These are phyloP conservation scores for Allolobophora icterica DNA, from an alignment of 2,888 invertebrate genomes.

Conservation along the genomic window DNA sequence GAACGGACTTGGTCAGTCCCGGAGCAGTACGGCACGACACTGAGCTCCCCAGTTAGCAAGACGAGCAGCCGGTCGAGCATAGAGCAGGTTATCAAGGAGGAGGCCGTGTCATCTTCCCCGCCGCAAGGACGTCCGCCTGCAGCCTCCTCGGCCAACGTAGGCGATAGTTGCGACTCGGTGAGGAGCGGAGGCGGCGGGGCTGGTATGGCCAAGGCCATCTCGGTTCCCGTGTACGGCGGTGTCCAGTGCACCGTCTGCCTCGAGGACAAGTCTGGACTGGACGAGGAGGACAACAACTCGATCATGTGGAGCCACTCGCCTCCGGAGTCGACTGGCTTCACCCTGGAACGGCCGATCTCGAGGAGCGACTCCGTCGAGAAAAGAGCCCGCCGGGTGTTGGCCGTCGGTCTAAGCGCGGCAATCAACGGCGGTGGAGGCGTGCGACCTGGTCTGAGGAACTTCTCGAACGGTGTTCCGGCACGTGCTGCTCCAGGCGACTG, in stretches of 20 bases:
- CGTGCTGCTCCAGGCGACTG: conserved; percentile 1
- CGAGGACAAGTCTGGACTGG: conserved; percentile 19
- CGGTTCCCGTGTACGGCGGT: background rate
- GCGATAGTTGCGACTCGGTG: background rate
- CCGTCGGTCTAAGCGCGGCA: background rate
- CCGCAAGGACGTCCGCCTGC: background rate
- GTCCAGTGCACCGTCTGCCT: conserved; percentile 25
- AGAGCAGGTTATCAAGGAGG: conserved; percentile 40
- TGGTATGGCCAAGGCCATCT: background rate
- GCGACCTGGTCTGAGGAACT: background rate
- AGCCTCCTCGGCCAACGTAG: background rate
- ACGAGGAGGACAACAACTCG: conserved; percentile 23
- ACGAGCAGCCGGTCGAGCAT: conserved; percentile 38
- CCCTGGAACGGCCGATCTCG: background rate
- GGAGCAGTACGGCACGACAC: conserved; percentile 37
- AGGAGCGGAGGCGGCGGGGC: background rate
- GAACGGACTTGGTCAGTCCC: conserved; percentile 44
- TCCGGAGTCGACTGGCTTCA: background rate
- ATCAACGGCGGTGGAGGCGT: conserved; percentile 27
- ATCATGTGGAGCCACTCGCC: conserved; percentile 5
- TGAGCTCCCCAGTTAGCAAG: conserved; percentile 38
- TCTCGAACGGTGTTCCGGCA: conserved; percentile 25
- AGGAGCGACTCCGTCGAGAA: conserved; percentile 25
- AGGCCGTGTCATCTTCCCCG: conserved; percentile 7
- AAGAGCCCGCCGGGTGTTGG: background rate